These are phyloP conservation scores for Diabrotica virgifera DNA, from an alignment of 1,140 invertebrate species.

Conservation along the genomic window DNA sequence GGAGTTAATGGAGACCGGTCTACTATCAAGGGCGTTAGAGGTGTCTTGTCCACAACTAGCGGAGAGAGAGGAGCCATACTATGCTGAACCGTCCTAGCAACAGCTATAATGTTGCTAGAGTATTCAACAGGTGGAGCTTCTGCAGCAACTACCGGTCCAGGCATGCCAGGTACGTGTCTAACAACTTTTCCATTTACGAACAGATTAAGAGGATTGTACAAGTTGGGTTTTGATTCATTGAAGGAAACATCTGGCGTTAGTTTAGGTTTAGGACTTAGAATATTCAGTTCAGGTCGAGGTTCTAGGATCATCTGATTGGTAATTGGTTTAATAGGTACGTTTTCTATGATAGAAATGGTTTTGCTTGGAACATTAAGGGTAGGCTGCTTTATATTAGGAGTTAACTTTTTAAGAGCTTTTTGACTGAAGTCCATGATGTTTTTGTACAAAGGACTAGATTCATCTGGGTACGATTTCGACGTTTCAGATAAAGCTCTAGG, in stretches of 20 bases:
- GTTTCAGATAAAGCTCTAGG: constrained; percentile 9
- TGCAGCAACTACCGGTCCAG: constrained; percentile 59
- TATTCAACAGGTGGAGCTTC: constrained; percentile 32
- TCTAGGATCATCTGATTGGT: not conserved
- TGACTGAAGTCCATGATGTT: constrained; percentile 48
- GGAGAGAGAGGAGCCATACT: constrained; percentile 10
- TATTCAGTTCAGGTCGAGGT: too few species aligned
- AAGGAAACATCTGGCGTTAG: not conserved
- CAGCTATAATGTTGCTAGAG: constrained; percentile 22
- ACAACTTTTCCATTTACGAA: constrained; percentile 61
- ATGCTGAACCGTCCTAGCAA: constrained; percentile 9
- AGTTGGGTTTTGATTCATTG: constrained; percentile 21
- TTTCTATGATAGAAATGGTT: too few species aligned
- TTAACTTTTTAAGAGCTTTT: constrained; percentile 43
- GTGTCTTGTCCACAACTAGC: not conserved
- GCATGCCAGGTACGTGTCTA: constrained; percentile 72
- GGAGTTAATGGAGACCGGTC: not conserved
- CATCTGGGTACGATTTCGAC: constrained; percentile 13
- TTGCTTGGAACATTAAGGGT: constrained; percentile 28
- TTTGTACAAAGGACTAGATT: constrained; percentile 29
- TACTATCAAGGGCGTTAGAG: constrained; percentile 11
- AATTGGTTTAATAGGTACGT: not conserved
- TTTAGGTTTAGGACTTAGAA: not conserved
- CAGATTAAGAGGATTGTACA: constrained; percentile 67
- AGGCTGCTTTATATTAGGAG: constrained; percentile 46